phyloP scores from a whole-genome alignment of 2,797 vertebrate species.

The Leontocebus nigricollis region DNA sequence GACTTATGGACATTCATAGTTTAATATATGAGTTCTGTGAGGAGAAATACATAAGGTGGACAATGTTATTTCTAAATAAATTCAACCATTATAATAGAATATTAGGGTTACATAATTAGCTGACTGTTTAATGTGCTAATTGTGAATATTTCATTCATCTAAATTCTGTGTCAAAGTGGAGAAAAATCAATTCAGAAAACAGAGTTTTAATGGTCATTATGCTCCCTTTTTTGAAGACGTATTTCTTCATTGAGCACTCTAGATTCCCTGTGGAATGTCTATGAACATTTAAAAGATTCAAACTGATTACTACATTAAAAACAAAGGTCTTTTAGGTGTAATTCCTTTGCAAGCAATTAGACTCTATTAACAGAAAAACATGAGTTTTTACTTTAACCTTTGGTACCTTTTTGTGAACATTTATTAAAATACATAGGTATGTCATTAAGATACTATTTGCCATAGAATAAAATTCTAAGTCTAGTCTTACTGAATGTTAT shows the following conservation, averaged over 20 bases:
- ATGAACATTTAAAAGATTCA: constrained; percentile 62
- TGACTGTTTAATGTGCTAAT: constrained; percentile 79
- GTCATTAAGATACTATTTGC: constrained; percentile 45
- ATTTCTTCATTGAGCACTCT: constrained; percentile 51
- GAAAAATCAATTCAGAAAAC: constrained; percentile 62
- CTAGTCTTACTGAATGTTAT: constrained; percentile 8
- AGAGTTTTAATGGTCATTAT: constrained; percentile 61
- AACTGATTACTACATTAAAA: constrained; percentile 59
- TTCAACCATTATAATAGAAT: background rate
- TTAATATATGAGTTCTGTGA: background rate
- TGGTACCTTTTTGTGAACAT: constrained; percentile 12
- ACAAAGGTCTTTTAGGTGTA: constrained; percentile 49
- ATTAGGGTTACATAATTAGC: constrained; percentile 57
- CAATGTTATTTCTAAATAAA: background rate
- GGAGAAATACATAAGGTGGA: background rate
- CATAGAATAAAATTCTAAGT: constrained; percentile 58
- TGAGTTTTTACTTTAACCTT: constrained; percentile 22
- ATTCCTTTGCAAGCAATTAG: constrained; percentile 16
- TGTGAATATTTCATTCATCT: constrained; percentile 55
- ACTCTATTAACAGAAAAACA: constrained; percentile 2
- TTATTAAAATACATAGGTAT: constrained; percentile 47
- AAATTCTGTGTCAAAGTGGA: constrained; percentile 76
- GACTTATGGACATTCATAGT: background rate
- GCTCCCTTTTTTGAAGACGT: constrained; percentile 60
- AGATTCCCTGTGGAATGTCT: constrained; percentile 43